Conservation (phyloP, 2,113 vertebrate species). For the Hemicordylus capensis region DNA sequence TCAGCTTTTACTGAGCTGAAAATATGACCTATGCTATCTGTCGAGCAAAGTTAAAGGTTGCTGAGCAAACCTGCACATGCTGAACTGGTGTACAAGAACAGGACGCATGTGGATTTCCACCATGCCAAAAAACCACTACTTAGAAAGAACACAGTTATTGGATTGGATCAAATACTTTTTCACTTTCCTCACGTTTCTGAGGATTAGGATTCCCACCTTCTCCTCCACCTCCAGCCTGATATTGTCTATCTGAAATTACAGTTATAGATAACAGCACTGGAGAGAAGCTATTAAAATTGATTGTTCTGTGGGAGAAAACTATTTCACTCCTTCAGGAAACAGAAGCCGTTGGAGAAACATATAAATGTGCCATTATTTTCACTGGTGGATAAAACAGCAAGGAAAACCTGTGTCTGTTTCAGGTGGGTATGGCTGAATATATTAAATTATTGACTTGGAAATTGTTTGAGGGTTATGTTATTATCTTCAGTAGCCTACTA, state of each 20-base stretch:
- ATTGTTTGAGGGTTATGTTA: neutral
- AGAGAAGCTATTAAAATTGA: slow-evolving; percentile 57
- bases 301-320: slow-evolving; percentile 42
- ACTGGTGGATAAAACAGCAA: slow-evolving; percentile 47
- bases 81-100: neutral
- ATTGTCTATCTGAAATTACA: slow-evolving; percentile 12
- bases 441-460: slow-evolving; percentile 38
- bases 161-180: neutral
- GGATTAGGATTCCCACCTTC: neutral
- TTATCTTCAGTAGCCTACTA: neutral
- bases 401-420: slow-evolving; percentile 44
- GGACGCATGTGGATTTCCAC: neutral
- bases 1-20: neutral
- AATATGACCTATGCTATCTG: neutral
- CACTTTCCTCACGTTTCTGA: slow-evolving; percentile 12
- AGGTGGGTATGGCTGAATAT: slow-evolving; percentile 30
- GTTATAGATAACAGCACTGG: slow-evolving; percentile 36
- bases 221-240: neutral
- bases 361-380: slow-evolving; percentile 55
- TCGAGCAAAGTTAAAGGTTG: neutral
- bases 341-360: slow-evolving; percentile 56
- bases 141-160: neutral
- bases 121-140: neutral
- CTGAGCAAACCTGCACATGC: neutral
- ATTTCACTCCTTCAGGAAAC: slow-evolving; percentile 30